phyloP scores from a whole-genome alignment of 1,140 invertebrate genomes.

The Drosophila novamexicana region DNA sequence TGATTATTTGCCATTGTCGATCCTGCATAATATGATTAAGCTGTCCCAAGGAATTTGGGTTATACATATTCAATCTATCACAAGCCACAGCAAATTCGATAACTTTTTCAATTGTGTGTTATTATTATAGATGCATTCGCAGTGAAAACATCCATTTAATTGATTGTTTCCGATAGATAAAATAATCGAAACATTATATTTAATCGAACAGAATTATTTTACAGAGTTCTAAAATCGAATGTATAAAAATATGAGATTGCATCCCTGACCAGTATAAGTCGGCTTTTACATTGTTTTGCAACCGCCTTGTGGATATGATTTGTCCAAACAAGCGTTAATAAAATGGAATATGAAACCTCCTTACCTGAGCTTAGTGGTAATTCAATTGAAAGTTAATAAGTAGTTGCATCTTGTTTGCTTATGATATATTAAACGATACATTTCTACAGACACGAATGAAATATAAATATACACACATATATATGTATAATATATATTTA shows the following conservation, averaged over 20 bases:
- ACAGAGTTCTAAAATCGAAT: constrained; percentile 1
- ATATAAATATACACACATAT: neutral
- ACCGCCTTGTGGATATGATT: constrained; percentile 37
- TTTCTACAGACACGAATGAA: neutral
- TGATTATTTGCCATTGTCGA: too few species aligned
- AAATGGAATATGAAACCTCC: constrained; percentile 47
- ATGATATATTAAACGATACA: neutral
- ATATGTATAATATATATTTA: neutral
- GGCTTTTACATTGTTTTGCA: constrained; percentile 55
- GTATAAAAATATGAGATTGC: neutral
- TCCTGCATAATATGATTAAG: too few species aligned
- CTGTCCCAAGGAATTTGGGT: too few species aligned
- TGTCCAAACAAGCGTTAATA: constrained; percentile 27
- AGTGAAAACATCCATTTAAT: too few species aligned
- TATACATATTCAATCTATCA: too few species aligned
- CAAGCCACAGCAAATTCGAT: too few species aligned
- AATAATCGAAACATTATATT: neutral
- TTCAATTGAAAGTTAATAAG: constrained; percentile 2
- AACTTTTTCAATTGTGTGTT: too few species aligned
- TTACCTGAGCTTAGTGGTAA: constrained; percentile 50
- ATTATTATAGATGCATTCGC: too few species aligned
- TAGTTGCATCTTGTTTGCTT: constrained; percentile 1
- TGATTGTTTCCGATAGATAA: too few species aligned
- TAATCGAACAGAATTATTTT: neutral
- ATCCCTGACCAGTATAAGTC: constrained; percentile 45